A percentile compares a stretch with the other conserved stretches of the same genome.
phyloP scores from a whole-genome alignment of 2,113 vertebrate species.

The Gulo gulo region DNA sequence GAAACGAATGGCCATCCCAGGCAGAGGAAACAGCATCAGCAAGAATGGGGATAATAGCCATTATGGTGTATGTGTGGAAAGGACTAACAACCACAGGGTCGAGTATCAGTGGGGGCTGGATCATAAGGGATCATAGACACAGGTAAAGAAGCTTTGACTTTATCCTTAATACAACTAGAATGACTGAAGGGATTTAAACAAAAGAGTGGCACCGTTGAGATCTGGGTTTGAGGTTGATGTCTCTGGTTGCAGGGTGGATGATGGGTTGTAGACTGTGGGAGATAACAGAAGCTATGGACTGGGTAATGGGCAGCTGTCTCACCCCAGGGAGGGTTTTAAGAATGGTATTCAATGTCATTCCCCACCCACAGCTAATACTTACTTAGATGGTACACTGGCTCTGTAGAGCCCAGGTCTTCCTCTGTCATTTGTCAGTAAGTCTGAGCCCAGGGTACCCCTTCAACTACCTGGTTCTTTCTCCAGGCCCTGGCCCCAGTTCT shows the following conservation, averaged over 20 bases:
- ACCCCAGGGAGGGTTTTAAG: not conserved
- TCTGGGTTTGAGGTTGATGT: not conserved
- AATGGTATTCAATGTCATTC: not conserved
- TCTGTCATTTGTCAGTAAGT: not conserved
- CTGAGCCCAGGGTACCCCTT: not conserved
- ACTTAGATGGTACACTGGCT: not conserved
- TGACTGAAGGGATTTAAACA: not conserved
- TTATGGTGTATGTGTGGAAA: accelerated
- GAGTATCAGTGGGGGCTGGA: not conserved
- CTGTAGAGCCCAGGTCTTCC: not conserved
- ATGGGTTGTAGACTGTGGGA: not conserved
- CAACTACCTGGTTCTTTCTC: not conserved
- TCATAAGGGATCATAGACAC: not conserved
- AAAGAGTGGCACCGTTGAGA: not conserved
- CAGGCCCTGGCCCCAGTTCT: not conserved
- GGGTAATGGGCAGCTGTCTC: not conserved
- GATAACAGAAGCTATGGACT: not conserved
- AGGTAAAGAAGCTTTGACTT: not conserved
- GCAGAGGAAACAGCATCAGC: not conserved
- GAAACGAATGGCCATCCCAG: not conserved
- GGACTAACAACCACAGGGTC: not conserved
- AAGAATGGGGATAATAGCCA: not conserved
- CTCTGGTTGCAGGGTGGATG: not conserved
- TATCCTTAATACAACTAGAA: not conserved
- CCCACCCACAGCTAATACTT: not conserved